A percentile compares a stretch with the other conserved stretches of the same genome.
phyloP scores from a whole-genome alignment of 1,140 invertebrate species.

The Oryzaephilus surinamensis region DNA sequence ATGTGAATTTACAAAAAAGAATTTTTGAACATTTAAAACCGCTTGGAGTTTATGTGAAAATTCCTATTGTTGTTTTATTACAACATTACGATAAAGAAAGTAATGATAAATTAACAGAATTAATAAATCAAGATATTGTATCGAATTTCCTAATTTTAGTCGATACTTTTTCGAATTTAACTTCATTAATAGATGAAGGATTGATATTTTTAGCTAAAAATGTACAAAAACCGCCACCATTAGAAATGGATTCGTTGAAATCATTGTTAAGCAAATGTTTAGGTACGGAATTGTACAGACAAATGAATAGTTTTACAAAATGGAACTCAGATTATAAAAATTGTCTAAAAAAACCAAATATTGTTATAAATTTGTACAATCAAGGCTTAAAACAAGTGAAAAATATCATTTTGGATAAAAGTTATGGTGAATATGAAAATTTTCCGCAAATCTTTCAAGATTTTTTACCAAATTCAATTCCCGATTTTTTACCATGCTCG shows the following conservation, averaged over 20 bases:
- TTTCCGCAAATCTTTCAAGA: constrained; percentile 43
- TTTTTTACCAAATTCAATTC: constrained; percentile 33
- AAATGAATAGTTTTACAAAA: constrained; percentile 41
- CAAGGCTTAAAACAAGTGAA: constrained; percentile 48
- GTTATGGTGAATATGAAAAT: constrained; percentile 35
- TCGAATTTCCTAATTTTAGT: constrained; percentile 20
- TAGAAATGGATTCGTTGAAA: constrained; percentile 48
- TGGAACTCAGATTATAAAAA: constrained; percentile 38
- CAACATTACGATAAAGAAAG: constrained; percentile 15
- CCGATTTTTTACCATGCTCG: constrained; percentile 35
- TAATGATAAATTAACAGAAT: constrained; percentile 10
- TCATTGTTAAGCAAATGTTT: constrained; percentile 46
- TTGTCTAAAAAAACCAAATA: constrained; percentile 44
- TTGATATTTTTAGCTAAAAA: constrained; percentile 48
- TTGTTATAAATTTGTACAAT: constrained; percentile 52
- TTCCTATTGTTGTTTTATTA: constrained; percentile 25
- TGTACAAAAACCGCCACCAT: constrained; percentile 39
- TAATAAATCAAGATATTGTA: constrained; percentile 17
- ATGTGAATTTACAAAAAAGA: constrained; percentile 14
- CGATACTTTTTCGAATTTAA: constrained; percentile 12
- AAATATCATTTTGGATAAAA: constrained; percentile 47
- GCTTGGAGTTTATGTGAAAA: constrained; percentile 19
- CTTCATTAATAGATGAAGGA: constrained; percentile 39
- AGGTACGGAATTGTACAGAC: constrained; percentile 54
- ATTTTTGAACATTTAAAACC: constrained; percentile 22